These are phyloP conservation scores for Carassius gibelio DNA, from an alignment of 2,113 vertebrate genomes.

Conservation along the genomic window DNA sequence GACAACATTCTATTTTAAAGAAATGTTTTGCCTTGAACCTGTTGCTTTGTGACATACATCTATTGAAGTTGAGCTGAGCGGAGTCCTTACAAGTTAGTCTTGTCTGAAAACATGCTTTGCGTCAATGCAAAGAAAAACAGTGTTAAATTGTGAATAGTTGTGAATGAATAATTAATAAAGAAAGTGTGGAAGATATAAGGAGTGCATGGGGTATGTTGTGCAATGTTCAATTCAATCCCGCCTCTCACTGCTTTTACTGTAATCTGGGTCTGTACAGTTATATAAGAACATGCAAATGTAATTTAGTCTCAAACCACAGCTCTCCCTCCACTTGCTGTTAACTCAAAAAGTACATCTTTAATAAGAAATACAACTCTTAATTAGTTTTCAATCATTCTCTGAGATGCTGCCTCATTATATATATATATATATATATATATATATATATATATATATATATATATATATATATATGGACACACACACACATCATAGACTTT, in stretches of 20 bases:
- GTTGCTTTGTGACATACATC: neutral
- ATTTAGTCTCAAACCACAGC: neutral
- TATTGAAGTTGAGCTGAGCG: constrained; percentile 5
- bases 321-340: neutral
- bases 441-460: too few relatives aligned
- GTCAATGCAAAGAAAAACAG: neutral
- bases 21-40: constrained; percentile 5
- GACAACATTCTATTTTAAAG: neutral
- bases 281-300: constrained; percentile 13
- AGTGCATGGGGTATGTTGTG: neutral
- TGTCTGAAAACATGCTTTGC: neutral
- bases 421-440: too few relatives aligned
- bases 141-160: neutral
- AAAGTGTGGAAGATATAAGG: constrained; percentile 2
- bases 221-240: constrained; percentile 5
- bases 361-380: too few relatives aligned
- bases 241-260: constrained; percentile 16
- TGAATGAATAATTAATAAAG: neutral
- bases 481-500: too few relatives aligned
- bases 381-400: too few relatives aligned
- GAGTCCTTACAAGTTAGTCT: neutral
- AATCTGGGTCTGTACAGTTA: constrained; percentile 23
- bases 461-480: too few relatives aligned
- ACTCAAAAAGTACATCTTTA: neutral
- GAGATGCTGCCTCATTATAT: too few relatives aligned